A percentile compares a stretch with the other conserved stretches of the same genome.
Conservation (phyloP, 2,113 vertebrate species). For the Channa argus region DNA sequence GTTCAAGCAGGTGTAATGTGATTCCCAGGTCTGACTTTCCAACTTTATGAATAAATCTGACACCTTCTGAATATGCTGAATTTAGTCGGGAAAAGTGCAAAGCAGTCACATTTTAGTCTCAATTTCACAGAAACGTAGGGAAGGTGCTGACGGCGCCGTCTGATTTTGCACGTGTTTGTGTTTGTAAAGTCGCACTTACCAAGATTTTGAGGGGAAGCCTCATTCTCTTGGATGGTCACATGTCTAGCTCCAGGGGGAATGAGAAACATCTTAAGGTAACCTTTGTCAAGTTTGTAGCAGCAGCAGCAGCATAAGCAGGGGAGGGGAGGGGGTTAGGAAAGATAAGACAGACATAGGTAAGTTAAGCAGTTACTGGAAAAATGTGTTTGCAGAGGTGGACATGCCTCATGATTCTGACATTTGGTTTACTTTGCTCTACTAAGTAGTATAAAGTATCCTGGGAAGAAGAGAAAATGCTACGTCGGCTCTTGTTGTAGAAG, state of each 20-base stretch:
- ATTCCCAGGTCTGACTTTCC: no score
- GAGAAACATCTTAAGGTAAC: constrained; percentile 99
- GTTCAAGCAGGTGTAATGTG: no score
- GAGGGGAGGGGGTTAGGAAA: constrained; percentile 75
- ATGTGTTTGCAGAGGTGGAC: constrained; percentile 81
- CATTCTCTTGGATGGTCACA: constrained; percentile 97
- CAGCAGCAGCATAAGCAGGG: constrained; percentile 30
- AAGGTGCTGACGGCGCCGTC: constrained; percentile 1
- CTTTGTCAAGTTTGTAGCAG: constrained; percentile 86
- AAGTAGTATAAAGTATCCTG: constrained; percentile 14
- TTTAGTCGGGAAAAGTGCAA: not conserved
- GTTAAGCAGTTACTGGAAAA: constrained; percentile 48
- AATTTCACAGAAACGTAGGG: not conserved
- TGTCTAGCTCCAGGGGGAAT: constrained; percentile 97
- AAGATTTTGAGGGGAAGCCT: constrained; percentile 98
- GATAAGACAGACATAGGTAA: constrained; percentile 85
- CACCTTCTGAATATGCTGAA: not conserved
- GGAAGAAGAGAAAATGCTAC: constrained; percentile 4
- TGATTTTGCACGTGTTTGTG: constrained; percentile 17
- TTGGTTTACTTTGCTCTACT: constrained; percentile 66
- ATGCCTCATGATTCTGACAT: constrained; percentile 71
- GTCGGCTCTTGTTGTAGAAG: constrained; percentile 1
- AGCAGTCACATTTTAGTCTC: not conserved
- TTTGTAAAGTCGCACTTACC: constrained; percentile 88
- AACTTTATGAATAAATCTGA: not conserved